Evolutionary conservation across 2,797 vertebrate genomes (phyloP).

Genomic region (Danio albolineatus): DNA sequence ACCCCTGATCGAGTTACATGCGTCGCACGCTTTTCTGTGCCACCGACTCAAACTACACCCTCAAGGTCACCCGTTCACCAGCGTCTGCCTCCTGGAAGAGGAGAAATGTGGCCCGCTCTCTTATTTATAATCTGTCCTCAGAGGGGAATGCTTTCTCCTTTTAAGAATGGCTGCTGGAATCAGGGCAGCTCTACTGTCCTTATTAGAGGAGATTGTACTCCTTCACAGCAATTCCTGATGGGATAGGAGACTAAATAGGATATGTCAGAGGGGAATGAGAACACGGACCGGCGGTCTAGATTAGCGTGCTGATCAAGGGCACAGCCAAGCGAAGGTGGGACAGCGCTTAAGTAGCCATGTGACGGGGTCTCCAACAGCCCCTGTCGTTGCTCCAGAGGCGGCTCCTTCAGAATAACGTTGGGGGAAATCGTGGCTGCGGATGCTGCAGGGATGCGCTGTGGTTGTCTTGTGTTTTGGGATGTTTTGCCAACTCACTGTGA

Average conservation of each 20-base stretch:
- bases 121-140: constrained; percentile 79
- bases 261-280: constrained; percentile 75
- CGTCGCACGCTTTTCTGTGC: constrained; percentile 19
- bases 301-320: constrained; percentile 74
- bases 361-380: not conserved
- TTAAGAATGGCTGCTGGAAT: constrained; percentile 66
- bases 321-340: constrained; percentile 55
- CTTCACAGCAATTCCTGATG: constrained; percentile 79
- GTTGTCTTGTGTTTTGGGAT: constrained; percentile 34
- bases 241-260: constrained; percentile 80
- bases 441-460: not conserved
- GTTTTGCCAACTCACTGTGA: constrained; percentile 46
- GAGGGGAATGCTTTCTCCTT: constrained; percentile 70
- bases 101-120: constrained; percentile 69
- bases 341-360: constrained; percentile 44
- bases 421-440: not conserved
- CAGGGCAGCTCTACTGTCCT: constrained; percentile 71
- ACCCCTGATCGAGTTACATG: not conserved
- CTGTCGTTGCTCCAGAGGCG: not conserved
- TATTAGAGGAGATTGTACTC: constrained; percentile 78
- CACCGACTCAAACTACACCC: constrained; percentile 23
- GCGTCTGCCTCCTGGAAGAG: constrained; percentile 56
- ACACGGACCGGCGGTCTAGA: constrained; percentile 71
- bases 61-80: constrained; percentile 58
- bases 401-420: constrained; percentile 40